Evolutionary conservation across 2,797 vertebrate genomes (phyloP), one percentile per base, ranked within the genome.

Genomic region (Chaunax sp.): DNA sequence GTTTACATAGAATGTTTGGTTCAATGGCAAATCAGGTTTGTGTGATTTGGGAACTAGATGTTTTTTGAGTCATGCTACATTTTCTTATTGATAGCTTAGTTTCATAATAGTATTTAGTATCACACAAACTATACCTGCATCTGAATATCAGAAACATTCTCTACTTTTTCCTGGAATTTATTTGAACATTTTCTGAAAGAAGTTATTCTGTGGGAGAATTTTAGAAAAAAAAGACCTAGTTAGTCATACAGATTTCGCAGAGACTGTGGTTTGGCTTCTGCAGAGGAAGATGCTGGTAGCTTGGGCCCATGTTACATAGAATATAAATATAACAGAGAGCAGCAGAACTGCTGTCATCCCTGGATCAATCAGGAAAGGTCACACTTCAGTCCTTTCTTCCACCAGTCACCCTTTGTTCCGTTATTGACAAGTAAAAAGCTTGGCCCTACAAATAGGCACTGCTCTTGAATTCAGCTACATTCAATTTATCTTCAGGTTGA

Each of bases 291-390:
- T 3, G 13, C 2, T 25, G 25, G 13, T 60, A 30, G 49, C 35
- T 28, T 28, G 8, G 16, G 33, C 50, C 52, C 11, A 4, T 52
- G 61, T 44, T 67, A n/a, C 30, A 52, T 3, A n/a, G 14, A 54
- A 70, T 51, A 56, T 56, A 55, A 66, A 76, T 58, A 77, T 35
- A 16, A 16, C 5, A 22, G 50, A 61, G 59, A 55, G 43, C 30
- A 71, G 69, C 57, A 58, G 28, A 79, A 51, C 56, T 60, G 63
- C 72, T 82, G 68, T 76, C 69, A 78, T 75, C 37, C 71, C 55
- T 69, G 56, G 37, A 51, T 69, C 62, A 81, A 81, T 72, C 63
- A 66, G 16, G 61, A 86, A 90, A 89, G 83, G 82, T 85, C 72
- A 82, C 69, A 75, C 66, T 74, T 80, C 71, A 75, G 68, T 70